These are phyloP conservation scores for Orius laevigatus DNA, from an alignment of 1,140 invertebrate genomes.

Conservation along the genomic window DNA sequence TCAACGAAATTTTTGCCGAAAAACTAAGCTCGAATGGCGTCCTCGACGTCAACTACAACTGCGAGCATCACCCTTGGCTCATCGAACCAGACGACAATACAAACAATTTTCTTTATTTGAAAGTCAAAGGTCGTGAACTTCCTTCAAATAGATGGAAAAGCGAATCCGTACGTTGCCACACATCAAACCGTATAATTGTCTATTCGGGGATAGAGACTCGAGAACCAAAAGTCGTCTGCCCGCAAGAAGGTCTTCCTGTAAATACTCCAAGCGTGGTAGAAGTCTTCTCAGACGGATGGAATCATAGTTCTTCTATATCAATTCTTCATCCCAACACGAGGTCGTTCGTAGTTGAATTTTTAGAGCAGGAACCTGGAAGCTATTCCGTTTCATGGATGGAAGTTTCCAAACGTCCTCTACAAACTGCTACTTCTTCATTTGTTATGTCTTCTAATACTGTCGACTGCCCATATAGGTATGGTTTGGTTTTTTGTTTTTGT, in stretches of 20 bases:
- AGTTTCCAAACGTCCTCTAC: constrained; percentile 47
- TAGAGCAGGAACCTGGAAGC: constrained; percentile 46
- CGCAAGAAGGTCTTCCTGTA: constrained; percentile 25
- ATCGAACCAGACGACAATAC: constrained; percentile 53
- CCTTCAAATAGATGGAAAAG: constrained; percentile 21
- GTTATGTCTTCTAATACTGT: constrained; percentile 38
- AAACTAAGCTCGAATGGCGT: constrained; percentile 18
- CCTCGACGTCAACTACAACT: constrained; percentile 33
- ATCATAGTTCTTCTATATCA: constrained; percentile 22
- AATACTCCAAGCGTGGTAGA: constrained; percentile 31
- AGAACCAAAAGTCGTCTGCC: constrained; percentile 47
- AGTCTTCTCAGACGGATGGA: constrained; percentile 60
- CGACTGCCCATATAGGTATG: constrained; percentile 52
- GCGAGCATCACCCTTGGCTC: constrained; percentile 58
- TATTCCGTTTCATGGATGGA: constrained; percentile 64
- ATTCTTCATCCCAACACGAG: constrained; percentile 28
- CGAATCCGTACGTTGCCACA: constrained; percentile 36
- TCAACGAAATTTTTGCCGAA: constrained; percentile 21
- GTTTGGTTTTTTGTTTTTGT: constrained; percentile 13
- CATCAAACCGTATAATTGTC: constrained; percentile 52
- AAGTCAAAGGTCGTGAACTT: constrained; percentile 45
- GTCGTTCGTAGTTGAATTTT: constrained; percentile 49
- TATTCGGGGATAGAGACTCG: constrained; percentile 38
- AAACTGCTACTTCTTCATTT: constrained; percentile 35
- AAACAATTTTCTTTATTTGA: constrained; percentile 52